Conservation (phyloP, 2,888 invertebrate genomes). For the Brenthis ino region DNA sequence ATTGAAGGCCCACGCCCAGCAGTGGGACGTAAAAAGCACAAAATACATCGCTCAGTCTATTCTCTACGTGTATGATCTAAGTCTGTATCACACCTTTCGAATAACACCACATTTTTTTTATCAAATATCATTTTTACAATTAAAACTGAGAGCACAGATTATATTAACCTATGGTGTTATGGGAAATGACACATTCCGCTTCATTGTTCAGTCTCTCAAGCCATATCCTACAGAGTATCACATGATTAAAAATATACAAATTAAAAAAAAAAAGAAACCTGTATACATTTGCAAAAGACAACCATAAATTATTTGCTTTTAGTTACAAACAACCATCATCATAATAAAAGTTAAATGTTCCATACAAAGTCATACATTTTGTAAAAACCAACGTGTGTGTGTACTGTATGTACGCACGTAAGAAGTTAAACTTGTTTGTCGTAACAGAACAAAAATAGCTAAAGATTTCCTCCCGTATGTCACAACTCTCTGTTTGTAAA, state of each 20-base stretch:
- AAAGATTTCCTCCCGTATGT: no score
- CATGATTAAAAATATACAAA: conserved; percentile 31
- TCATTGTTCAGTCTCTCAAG: conserved; percentile 23
- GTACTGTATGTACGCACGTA: no score
- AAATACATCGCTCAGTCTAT: neutral
- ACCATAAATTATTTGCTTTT: neutral
- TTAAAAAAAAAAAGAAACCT: conserved; percentile 10
- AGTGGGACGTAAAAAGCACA: no score
- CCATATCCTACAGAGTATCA: conserved; percentile 41
- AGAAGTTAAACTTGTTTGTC: no score
- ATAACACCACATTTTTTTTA: neutral
- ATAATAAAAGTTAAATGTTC: no score
- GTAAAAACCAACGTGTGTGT: no score
- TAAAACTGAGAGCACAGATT: neutral
- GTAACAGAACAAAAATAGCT: no score
- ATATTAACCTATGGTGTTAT: conserved; percentile 1
- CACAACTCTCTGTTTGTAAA: no score
- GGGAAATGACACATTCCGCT: conserved; percentile 7
- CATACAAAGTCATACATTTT: no score
- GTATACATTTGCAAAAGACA: no score
- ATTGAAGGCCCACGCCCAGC: no score
- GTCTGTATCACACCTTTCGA: neutral
- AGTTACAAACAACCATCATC: neutral
- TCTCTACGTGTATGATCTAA: neutral
- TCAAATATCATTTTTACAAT: conserved; percentile 5